Evolutionary conservation across 2,113 vertebrate species (phyloP), one percentile per base, ranked within the genome.

Genomic region (Plotosus lineatus): DNA sequence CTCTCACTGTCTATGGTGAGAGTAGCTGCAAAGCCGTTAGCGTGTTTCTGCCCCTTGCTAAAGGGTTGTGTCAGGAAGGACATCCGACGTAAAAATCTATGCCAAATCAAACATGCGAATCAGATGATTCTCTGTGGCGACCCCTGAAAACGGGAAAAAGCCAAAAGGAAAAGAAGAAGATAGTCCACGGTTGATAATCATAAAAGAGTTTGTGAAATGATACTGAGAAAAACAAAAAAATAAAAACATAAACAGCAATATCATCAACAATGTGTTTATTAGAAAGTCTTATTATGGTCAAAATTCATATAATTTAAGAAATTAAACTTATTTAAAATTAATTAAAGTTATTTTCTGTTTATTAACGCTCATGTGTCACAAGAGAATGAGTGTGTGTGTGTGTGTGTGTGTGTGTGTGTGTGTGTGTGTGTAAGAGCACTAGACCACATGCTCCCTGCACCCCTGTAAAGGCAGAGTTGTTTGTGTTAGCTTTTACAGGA

Each of bases 391-490:
- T 40, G 3, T 63, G 33, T 11, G 61, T 65, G 17, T 65, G 19
- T 65, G 33, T 65, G 28, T 60, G 28, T 40, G 42, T 23, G 19
- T 2, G 46, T 31, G 36, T 42, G 12, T 65, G 75, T 1, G 76
- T 38, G 46, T n/a, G 9, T 46, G 55, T 55, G 58, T 56, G 28
- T 55, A 31, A 73, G 36, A 66, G 8, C 33, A 63, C 33, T 15
- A 44, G 88, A 21, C 85, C 87, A 69, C 28, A 4, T 77, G 65
- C 44, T 80, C 75, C 31, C 48, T 82, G 86, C 76, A 85, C 84
- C 86, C 87, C 48, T 42, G 36, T 84, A 83, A 85, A 75, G 60
- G 82, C 84, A 86, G 80, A 85, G 58, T 84, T 89, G 82, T 79
- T 86, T 60, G 75, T 75, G 74, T 79, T 80, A 83, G 86, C 36